Conservation (phyloP, 2,113 vertebrate species). For the Siniperca knerii region DNA sequence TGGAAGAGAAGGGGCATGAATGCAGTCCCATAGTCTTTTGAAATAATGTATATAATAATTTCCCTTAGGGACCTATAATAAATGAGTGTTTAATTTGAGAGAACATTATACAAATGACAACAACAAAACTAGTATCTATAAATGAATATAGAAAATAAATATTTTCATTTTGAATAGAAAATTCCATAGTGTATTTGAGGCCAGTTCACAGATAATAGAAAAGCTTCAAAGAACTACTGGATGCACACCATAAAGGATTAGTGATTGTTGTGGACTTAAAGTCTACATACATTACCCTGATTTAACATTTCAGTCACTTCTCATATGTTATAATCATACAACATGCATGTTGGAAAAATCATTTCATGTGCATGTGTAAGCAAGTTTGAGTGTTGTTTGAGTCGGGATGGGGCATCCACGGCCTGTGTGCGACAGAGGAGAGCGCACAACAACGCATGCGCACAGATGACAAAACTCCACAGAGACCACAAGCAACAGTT, state of each 20-base stretch:
- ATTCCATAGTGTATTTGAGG: neutral
- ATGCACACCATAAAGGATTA: neutral
- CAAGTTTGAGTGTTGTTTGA: constrained; percentile 36
- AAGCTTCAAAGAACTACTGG: neutral
- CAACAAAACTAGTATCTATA: neutral
- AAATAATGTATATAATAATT: neutral
- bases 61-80: neutral
- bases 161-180: neutral
- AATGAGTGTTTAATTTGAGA: neutral
- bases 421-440: constrained; percentile 29
- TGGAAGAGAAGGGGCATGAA: neutral
- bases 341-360: neutral
- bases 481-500: constrained; percentile 58
- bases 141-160: neutral
- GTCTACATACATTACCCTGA: neutral
- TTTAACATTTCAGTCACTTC: constrained; percentile 13
- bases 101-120: neutral
- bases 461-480: constrained; percentile 51
- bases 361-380: constrained; percentile 25
- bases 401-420: neutral
- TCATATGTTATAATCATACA: neutral
- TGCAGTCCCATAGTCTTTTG: neutral
- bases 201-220: neutral
- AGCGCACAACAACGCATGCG: constrained; percentile 70
- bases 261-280: neutral